These are phyloP conservation scores for Bhutanitis thaidina DNA, from an alignment of 2,888 invertebrate genomes.

Conservation along the genomic window DNA sequence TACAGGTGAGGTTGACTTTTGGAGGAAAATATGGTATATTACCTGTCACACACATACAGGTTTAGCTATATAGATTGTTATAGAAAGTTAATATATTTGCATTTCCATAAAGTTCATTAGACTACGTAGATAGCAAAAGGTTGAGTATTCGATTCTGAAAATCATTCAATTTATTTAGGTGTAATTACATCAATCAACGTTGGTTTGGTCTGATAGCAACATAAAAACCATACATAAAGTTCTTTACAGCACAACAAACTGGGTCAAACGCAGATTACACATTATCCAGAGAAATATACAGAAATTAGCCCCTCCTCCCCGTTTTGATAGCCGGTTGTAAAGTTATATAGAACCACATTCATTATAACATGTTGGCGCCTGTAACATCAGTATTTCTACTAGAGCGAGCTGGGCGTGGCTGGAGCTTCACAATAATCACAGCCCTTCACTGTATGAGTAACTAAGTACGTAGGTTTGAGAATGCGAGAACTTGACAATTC, in stretches of 20 bases:
- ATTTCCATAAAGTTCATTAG: too few relatives aligned
- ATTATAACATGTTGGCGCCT: background rate
- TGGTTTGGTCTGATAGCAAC: too few relatives aligned
- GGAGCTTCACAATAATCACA: constrained; percentile 20
- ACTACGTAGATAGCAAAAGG: too few relatives aligned
- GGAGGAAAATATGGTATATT: too few relatives aligned
- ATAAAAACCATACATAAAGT: constrained; percentile 1
- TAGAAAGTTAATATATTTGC: too few relatives aligned
- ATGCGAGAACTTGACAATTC: constrained; percentile 8
- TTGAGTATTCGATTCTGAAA: too few relatives aligned
- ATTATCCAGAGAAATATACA: background rate
- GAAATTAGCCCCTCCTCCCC: background rate
- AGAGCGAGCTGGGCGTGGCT: constrained; percentile 16
- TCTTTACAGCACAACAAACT: background rate
- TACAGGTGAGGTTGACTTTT: too few relatives aligned
- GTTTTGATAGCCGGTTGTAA: constrained; percentile 4
- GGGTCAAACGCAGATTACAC: constrained; percentile 2
- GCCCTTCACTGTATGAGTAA: constrained; percentile 3
- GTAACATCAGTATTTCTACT: constrained; percentile 10
- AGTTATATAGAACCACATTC: background rate
- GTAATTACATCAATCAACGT: too few relatives aligned
- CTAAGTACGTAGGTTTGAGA: constrained; percentile 8
- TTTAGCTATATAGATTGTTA: too few relatives aligned
- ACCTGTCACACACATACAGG: too few relatives aligned
- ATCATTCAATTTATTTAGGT: too few relatives aligned